Base-by-base conservation (phyloP, 2,113 vertebrate species). In the Myotis brandtii region DNA sequence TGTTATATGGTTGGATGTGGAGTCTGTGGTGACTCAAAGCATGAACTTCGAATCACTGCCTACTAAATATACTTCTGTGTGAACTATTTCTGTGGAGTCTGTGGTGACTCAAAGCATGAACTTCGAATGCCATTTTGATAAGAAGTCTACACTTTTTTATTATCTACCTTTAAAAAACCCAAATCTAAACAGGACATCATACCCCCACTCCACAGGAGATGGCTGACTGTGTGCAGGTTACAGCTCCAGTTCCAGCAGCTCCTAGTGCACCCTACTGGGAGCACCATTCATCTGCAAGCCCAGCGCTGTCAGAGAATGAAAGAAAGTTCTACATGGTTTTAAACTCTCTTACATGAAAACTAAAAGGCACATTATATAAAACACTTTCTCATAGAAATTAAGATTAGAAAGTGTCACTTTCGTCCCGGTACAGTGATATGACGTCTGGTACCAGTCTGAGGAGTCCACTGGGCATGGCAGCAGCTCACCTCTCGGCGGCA, bases 181-280 rank as follows among this genome's bases (percentile, higher is more conserved):
- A 23, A 43, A 77, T 40, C 8, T 30, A 30, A 88, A 23, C 2
- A 20, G 40, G 21, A 9, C 32, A 3, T 59, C 54, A 8, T 9
- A 77, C 52, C 9, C 5, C 21, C 12, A 32, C 5, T 30, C 17
- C 48, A 34, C 7, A 25, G 21, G 3, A 46, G 48, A 18, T 1
- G 34, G 3, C n/a, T 25, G 43, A 18, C 20, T 37, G 1, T 2
- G 17, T 9, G 37, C 27, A 21, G 0, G 2, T 43, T 4, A 12
- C 5, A 3, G 18, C 14, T 59, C 21, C n/a, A 10, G 13, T n/a
- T 40, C 25, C 80, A 18, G 14, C 21, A 66, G 67, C 23, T 5
- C 16, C 43, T 1, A 8, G 18, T 0, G 11, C 2, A 2, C 14
- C 23, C 0, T 2, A 4, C 3, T 9, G 1, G 6, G 18, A 5